A percentile compares a stretch with the other conserved stretches of the same genome.
Conservation (phyloP, 2,113 vertebrate genomes). For the Eurypyga helias region DNA sequence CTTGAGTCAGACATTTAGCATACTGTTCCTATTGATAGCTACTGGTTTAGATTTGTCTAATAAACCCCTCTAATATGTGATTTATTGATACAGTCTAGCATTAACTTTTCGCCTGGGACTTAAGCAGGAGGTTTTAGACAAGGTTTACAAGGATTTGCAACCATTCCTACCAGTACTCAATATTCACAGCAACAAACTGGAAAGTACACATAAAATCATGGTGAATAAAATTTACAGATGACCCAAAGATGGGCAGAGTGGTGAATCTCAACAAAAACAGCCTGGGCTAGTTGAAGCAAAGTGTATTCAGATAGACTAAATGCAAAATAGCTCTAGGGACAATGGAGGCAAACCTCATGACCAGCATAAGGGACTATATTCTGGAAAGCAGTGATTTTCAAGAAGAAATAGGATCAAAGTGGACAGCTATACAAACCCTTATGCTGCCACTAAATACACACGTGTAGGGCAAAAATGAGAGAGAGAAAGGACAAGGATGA, state of each 20-base stretch:
- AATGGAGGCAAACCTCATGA: not conserved
- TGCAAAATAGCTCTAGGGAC: not conserved
- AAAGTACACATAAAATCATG: not conserved
- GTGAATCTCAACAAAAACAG: not conserved
- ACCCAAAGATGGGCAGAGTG: not conserved
- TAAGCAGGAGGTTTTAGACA: not conserved
- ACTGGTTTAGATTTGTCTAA: not conserved
- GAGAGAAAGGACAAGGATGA: not conserved
- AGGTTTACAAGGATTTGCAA: not conserved
- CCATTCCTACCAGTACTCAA: not conserved
- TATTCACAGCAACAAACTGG: not conserved
- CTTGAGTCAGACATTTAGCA: not conserved
- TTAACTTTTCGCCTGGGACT: not conserved
- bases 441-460: not conserved
- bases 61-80: not conserved
- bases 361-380: not conserved
- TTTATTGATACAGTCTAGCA: not conserved
- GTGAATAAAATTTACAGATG: not conserved
- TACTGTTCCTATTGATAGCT: not conserved
- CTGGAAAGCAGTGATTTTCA: not conserved
- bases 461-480: not conserved
- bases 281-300: not conserved
- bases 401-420: not conserved
- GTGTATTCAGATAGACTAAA: not conserved
- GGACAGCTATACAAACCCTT: not conserved